phyloP scores from a whole-genome alignment of 2,113 vertebrate genomes.

The Syngnathus scovelli region DNA sequence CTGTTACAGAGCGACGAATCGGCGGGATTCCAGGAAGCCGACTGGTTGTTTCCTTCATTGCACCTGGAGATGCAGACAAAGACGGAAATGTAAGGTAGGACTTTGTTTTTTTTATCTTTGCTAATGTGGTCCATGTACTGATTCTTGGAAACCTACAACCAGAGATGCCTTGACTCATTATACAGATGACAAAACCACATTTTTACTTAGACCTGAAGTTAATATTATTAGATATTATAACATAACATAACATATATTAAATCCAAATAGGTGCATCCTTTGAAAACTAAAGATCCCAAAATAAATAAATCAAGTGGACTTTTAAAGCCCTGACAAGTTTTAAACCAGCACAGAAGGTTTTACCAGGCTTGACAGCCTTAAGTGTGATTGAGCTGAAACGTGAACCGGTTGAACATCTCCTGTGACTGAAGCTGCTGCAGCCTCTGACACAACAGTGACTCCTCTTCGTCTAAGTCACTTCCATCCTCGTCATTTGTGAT shows the following conservation, averaged over 20 bases:
- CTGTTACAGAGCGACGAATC: constrained; percentile 72
- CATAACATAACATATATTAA: background rate
- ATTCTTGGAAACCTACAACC: background rate
- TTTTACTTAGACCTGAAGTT: background rate
- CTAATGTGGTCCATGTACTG: background rate
- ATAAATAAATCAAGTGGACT: background rate
- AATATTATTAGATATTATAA: background rate
- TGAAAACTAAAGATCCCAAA: background rate
- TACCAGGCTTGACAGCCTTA: background rate
- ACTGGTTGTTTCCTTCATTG: constrained; percentile 79
- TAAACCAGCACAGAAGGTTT: background rate
- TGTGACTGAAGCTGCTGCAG: background rate
- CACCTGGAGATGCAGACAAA: constrained; percentile 67
- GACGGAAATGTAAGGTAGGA: constrained; percentile 4
- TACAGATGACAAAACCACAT: background rate
- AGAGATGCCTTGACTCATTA: background rate
- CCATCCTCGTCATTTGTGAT: background rate
- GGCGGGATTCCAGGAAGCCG: constrained; percentile 78
- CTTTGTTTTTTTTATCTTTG: background rate
- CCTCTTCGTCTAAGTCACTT: background rate
- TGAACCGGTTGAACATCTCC: background rate
- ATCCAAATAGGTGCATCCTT: too few relatives aligned
- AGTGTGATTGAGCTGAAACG: background rate
- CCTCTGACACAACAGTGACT: constrained; percentile 1
- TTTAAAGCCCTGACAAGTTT: background rate